phyloP scores from a whole-genome alignment of 2,888 invertebrate species.

The Enoplolaimus lenunculus region DNA sequence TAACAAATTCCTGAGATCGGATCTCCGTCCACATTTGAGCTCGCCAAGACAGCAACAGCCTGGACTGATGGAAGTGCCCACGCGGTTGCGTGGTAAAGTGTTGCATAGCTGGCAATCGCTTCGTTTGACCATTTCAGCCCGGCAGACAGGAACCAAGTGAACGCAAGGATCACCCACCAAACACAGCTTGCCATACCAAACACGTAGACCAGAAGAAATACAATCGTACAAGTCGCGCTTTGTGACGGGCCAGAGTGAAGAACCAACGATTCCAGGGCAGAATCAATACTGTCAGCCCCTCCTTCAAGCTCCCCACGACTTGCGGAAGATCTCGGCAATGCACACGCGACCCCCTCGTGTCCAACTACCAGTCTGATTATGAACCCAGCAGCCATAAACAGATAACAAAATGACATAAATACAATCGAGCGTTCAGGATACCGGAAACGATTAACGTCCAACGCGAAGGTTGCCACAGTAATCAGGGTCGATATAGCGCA shows the following conservation, averaged over 20 bases:
- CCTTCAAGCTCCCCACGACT: not conserved
- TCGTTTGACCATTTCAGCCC: conserved; percentile 98
- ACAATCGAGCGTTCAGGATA: conserved; percentile 97
- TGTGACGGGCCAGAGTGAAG: conserved; percentile 48
- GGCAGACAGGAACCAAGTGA: conserved; percentile 94
- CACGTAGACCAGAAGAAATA: conserved; percentile 88
- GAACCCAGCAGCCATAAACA: conserved; percentile 73
- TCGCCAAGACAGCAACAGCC: conserved; percentile 68
- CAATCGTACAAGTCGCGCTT: conserved; percentile 70
- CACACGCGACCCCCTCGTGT: conserved; percentile 77
- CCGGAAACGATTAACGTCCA: conserved; percentile 63
- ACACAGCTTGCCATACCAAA: conserved; percentile 97
- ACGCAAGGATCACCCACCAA: conserved; percentile 84
- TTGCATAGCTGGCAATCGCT: conserved; percentile 78
- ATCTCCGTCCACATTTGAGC: conserved; percentile 87
- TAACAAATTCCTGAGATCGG: conserved; percentile 88
- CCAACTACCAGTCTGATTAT: conserved; percentile 52
- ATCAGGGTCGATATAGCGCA: conserved; percentile 87
- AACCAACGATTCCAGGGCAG: conserved; percentile 14
- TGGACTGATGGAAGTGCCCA: conserved; percentile 87
- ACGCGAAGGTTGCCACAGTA: conserved; percentile 89
- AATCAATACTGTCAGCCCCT: conserved; percentile 30
- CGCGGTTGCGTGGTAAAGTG: conserved; percentile 87
- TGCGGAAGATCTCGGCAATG: not conserved
- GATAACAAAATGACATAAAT: conserved; percentile 89